Percentiles rank a stretch among this genome's conserved stretches.
Evolutionary conservation across 2,888 invertebrate genomes (phyloP).

Genomic region (Harmothoe impar): DNA sequence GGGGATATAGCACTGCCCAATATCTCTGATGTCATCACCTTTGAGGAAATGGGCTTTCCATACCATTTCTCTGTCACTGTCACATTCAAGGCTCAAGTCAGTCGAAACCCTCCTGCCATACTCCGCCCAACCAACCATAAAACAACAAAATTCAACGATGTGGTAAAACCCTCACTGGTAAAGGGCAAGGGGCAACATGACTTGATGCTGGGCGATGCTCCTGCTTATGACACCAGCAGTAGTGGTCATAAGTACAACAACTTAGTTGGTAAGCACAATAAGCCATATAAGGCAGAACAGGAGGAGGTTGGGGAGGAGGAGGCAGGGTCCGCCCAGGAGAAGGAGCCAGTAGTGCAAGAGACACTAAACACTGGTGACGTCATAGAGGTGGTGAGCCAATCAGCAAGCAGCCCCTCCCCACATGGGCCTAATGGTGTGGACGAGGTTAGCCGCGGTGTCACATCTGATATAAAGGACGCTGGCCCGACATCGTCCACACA

Average conservation of each 20-base stretch:
- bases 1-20: constrained; percentile 25
- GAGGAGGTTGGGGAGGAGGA: not conserved
- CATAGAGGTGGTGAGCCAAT: no score
- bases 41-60: constrained; percentile 59
- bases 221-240: not conserved
- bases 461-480: no score
- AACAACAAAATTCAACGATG: not conserved
- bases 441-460: no score
- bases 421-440: no score
- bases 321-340: not conserved
- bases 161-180: not conserved
- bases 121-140: not conserved
- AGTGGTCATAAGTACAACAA: not conserved
- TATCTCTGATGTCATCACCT: constrained; percentile 54
- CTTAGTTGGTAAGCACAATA: not conserved
- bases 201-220: constrained; percentile 34
- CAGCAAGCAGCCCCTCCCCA: no score
- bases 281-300: not conserved
- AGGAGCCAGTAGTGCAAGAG: no score
- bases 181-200: not conserved
- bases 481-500: no score
- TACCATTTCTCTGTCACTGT: constrained; percentile 64
- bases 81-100: constrained; percentile 61
- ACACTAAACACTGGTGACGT: no score
- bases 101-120: not conserved